Conservation (phyloP, 2,113 vertebrate species). For the Apus apus region DNA sequence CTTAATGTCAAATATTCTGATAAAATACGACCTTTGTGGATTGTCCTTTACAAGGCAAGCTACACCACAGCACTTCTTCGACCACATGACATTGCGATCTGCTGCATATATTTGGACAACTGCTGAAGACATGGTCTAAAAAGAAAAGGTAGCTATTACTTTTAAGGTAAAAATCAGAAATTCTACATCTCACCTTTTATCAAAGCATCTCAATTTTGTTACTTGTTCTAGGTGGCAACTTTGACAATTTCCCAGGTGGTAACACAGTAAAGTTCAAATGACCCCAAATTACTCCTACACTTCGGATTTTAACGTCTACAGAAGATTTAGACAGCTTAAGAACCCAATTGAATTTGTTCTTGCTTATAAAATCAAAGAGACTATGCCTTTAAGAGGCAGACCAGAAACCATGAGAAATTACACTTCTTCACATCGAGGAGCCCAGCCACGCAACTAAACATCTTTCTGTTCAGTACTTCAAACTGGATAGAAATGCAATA, state of each 20-base stretch:
- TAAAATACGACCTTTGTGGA: slow-evolving; percentile 97
- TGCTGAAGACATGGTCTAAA: slow-evolving; percentile 90
- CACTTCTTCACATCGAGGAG: background rate
- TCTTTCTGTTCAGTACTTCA: background rate
- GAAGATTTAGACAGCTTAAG: background rate
- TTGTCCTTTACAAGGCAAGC: slow-evolving; percentile 98
- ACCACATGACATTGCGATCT: slow-evolving; percentile 89
- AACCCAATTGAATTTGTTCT: background rate
- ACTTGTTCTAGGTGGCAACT: background rate
- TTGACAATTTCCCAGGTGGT: background rate
- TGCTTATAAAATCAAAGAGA: background rate
- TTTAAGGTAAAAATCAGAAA: background rate
- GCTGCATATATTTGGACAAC: slow-evolving; percentile 93
- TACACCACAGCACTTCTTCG: slow-evolving; percentile 95
- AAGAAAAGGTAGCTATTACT: slow-evolving; percentile 22
- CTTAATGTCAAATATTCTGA: slow-evolving; percentile 97
- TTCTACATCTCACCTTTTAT: background rate
- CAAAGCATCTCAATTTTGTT: background rate
- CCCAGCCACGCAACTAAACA: background rate
- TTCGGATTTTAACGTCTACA: background rate
- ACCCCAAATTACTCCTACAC: background rate
- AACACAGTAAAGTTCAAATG: background rate
- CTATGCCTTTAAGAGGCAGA: background rate
- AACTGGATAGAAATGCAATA: background rate
- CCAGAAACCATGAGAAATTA: background rate